Conservation (phyloP, 2,888 invertebrate genomes). For the Argynnis bischoffii region DNA sequence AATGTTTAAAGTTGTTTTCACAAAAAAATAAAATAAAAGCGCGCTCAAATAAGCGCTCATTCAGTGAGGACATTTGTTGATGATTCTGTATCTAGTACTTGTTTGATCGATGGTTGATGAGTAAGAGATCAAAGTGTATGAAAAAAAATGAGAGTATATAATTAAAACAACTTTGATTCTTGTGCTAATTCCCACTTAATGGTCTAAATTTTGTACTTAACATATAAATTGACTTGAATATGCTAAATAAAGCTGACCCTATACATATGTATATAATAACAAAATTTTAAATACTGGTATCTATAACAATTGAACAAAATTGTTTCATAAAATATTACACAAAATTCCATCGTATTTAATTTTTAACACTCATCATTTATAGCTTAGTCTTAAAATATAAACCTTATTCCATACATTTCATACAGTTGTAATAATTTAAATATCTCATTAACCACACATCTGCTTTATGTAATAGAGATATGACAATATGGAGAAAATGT, state of each 20-base stretch:
- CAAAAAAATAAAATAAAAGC: too few relatives aligned
- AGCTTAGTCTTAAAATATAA: neutral
- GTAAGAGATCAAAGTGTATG: slow-evolving; percentile 9
- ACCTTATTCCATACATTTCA: neutral
- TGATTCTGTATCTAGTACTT: too few relatives aligned
- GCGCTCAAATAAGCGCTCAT: too few relatives aligned
- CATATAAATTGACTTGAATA: neutral
- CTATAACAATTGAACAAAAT: too few relatives aligned
- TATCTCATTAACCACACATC: neutral
- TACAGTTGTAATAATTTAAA: neutral
- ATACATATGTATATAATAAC: neutral
- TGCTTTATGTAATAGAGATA: neutral
- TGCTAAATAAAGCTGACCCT: neutral
- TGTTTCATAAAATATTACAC: too few relatives aligned
- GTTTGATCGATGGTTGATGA: neutral
- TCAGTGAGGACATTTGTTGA: too few relatives aligned
- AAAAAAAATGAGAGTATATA: neutral
- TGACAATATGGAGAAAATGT: neutral
- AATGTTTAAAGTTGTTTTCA: too few relatives aligned
- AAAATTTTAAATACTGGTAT: too few relatives aligned
- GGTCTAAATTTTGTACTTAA: neutral
- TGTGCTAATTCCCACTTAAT: slow-evolving; percentile 6
- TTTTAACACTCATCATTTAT: neutral
- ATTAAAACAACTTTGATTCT: slow-evolving; percentile 1
- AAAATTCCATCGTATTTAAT: too few relatives aligned